Evolutionary conservation across 2,113 vertebrate species (phyloP).

Genomic region (Nestor notabilis): DNA sequence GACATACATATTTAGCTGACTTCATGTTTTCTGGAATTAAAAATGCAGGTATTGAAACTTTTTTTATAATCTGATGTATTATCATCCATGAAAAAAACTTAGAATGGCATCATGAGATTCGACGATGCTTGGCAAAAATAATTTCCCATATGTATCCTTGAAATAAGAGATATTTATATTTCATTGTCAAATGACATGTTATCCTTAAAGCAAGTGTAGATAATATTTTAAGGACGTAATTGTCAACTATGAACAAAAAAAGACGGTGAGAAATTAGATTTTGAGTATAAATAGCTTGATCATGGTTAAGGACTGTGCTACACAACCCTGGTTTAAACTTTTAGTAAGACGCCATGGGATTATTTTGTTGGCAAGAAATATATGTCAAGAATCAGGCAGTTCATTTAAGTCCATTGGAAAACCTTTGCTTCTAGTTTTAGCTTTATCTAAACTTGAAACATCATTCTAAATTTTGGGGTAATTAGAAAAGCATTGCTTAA

Average conservation of each 20-base stretch:
- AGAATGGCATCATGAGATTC: background rate
- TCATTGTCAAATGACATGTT: background rate
- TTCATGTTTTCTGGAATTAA: conserved; percentile 8
- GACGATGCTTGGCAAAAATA: background rate
- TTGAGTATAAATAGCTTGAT: background rate
- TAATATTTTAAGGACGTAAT: background rate
- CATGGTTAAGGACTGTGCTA: background rate
- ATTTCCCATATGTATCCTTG: background rate
- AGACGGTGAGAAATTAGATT: background rate
- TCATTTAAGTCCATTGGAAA: background rate
- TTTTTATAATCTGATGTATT: background rate
- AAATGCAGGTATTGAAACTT: conserved; percentile 9
- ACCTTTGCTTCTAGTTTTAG: background rate
- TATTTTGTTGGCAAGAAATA: background rate
- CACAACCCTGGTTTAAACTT: background rate
- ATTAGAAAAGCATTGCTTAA: background rate
- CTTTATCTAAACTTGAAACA: background rate
- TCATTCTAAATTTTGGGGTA: background rate
- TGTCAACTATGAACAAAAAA: background rate
- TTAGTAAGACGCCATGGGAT: background rate
- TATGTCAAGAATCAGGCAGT: background rate
- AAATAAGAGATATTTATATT: background rate
- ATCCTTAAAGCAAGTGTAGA: background rate
- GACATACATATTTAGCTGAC: conserved; percentile 22
- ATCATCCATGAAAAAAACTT: background rate